These are phyloP conservation scores for Agrotis exclamationis DNA, from an alignment of 2,888 invertebrate genomes.

Conservation along the genomic window DNA sequence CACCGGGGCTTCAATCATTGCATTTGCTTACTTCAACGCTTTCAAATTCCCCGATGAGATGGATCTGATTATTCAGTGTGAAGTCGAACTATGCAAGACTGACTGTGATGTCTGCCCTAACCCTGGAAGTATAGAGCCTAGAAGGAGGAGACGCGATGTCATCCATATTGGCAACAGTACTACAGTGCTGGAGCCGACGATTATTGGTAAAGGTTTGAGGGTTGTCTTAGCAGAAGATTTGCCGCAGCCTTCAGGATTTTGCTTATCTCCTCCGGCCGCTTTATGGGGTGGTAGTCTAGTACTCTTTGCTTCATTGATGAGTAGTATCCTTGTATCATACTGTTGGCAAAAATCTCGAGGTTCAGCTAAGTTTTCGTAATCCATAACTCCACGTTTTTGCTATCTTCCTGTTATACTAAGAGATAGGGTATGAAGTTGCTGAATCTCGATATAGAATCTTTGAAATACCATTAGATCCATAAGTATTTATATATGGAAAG, in stretches of 20 bases:
- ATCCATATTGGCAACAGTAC: constrained; percentile 87
- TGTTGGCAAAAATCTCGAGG: constrained; percentile 85
- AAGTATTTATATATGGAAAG: constrained; percentile 55
- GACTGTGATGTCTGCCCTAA: constrained; percentile 94
- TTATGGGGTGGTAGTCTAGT: constrained; percentile 92
- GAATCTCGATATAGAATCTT: constrained; percentile 25
- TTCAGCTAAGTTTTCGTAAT: constrained; percentile 79
- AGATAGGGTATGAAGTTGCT: constrained; percentile 30
- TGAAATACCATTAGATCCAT: constrained; percentile 44
- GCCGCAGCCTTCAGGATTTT: constrained; percentile 87
- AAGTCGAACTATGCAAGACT: constrained; percentile 95
- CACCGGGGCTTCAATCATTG: constrained; percentile 94
- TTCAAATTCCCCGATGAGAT: constrained; percentile 96
- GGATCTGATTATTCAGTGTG: constrained; percentile 95
- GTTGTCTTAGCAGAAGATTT: constrained; percentile 94
- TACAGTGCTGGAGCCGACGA: constrained; percentile 88
- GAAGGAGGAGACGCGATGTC: constrained; percentile 85
- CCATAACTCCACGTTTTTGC: constrained; percentile 20
- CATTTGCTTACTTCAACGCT: constrained; percentile 95
- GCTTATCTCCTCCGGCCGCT: constrained; percentile 92
- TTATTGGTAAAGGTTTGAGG: constrained; percentile 92
- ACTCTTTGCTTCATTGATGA: constrained; percentile 91
- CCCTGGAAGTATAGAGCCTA: constrained; percentile 91
- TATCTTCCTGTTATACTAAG: constrained; percentile 40
- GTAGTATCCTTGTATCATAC: constrained; percentile 85